Evolutionary conservation across 2,797 vertebrate genomes (phyloP), one percentile per base, ranked within the genome.

Genomic region (Darevskia mixta): DNA sequence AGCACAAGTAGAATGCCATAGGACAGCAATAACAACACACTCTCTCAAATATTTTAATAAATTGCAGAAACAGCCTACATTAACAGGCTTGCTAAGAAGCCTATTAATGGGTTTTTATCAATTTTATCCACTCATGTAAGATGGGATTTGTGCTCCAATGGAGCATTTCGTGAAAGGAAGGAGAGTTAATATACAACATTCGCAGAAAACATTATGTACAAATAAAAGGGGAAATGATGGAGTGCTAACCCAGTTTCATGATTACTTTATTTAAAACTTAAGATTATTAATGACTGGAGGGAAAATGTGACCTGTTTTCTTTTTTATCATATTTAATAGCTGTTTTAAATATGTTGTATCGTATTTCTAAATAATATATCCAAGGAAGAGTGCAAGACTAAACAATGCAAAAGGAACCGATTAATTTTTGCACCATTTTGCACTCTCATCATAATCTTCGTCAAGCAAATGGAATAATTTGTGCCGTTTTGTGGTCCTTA

Each of bases 51-150:
- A 93, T 87, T 89, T 86, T 88, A 87, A 83, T 35, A 79, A 41
- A 61, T 38, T 27, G 0, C 83, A 89, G 58, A 76, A 93, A 87
- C n/a, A 87, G 55, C 10, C 67, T 90, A 71, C 23, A 13, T 11
- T 72, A 92, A 83, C n/a, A 90, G 20, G 29, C 29, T 77, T 32
- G 29, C 45, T 83, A 87, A 94, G 64, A 91, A 92, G 85, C 9
- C 69, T 90, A 43, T 87, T 92, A 92, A 91, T 88, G 92, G 92
- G 49, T 83, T 85, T 94, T 94, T 85, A 94, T 94, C 86, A 91
- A 86, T 90, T 92, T 92, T 92, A 23, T 88, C 82, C 35, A 79
- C 78, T 88, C 0, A 0, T 85, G 76, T 90, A 90, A 91, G 90
- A 93, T 88, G 71, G 79, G 72, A 72, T 92, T 92, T 83, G 91